Base-by-base conservation (phyloP, 2,888 invertebrate genomes). In the Scrobipalpa atriplicella region DNA sequence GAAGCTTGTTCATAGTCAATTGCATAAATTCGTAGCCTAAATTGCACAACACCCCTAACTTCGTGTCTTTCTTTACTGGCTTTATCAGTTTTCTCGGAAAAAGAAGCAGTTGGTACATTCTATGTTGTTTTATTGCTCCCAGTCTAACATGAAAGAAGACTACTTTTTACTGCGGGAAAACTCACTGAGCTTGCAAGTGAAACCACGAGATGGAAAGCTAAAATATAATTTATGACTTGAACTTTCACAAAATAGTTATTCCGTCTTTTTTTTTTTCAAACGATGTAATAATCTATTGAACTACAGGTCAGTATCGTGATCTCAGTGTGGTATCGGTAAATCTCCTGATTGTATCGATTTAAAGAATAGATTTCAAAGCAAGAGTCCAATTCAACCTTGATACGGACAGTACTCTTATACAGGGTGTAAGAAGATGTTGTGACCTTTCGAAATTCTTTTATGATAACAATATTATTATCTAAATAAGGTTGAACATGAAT, bases 231-330 rank as follows among this genome's bases (percentile, higher is more conserved):
- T 16, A 47, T 47, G 16, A 29, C 29, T 29, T 29, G 5, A 29
- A 29, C 29, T 29, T 47, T 47, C 47, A n/a, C 13, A 43, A 43
- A 43, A n/a, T 39, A 38, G 38, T 3, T 43, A 47, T 29, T 29
- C 29, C 29, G 5, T 16, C n/a, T 6, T 10, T 6, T 47, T 6
- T 47, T 21, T 56, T 56, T 56, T 29, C 2, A 10, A 21, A 56
- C 18, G 29, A 18, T 80, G 77, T 82, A 80, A 70, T 76, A 75
- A 85, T 86, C 86, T 78, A 82, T 83, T 84, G 85, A 85, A 80
- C 85, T 69, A 62, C 69, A 70, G 86, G 86, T 86, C 86, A 78
- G 69, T 78, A 67, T 86, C 87, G 87, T 87, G 87, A 82, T 80
- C 76, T 67, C 72, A 71, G 76, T 75, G 72, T 81, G 79, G 71